Evolutionary conservation across 2,888 invertebrate species (phyloP).

Genomic region (Ditula angustiorana): DNA sequence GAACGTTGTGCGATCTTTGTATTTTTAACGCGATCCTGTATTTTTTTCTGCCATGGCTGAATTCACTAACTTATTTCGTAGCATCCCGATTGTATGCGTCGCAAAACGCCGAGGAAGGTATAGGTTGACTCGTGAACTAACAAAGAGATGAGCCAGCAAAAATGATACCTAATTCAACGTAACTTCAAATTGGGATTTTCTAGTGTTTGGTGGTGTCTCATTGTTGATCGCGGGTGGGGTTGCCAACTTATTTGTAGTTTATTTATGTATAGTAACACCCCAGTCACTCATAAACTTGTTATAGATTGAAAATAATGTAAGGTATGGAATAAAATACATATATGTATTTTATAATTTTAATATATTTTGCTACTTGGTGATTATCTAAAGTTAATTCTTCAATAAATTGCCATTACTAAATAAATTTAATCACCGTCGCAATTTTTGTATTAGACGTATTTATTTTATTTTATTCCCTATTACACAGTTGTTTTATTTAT

Average conservation of each 20-base stretch:
- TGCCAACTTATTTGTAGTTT: neutral
- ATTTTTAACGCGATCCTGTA: slow-evolving; percentile 15
- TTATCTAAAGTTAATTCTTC: no score
- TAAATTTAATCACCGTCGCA: no score
- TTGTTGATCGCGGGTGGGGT: slow-evolving; percentile 5
- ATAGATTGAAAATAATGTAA: no score
- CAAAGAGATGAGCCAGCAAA: slow-evolving; percentile 13
- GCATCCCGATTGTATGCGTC: slow-evolving; percentile 6
- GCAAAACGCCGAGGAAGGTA: slow-evolving; percentile 5
- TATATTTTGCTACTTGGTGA: no score
- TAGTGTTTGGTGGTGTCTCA: slow-evolving; percentile 1
- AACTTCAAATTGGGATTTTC: neutral
- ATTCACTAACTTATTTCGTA: slow-evolving; percentile 11
- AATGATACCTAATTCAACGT: neutral
- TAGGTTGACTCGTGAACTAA: slow-evolving; percentile 21
- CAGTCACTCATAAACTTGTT: no score
- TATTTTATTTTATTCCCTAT: no score
- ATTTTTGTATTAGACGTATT: no score
- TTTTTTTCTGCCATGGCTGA: slow-evolving; percentile 28
- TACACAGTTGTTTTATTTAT: no score
- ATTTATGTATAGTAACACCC: neutral
- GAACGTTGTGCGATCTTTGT: slow-evolving; percentile 6
- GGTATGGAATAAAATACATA: no score
- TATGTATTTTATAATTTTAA: no score
- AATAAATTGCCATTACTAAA: no score